These are phyloP conservation scores for Oryzias celebensis DNA, from an alignment of 2,113 vertebrate species.

Conservation along the genomic window DNA sequence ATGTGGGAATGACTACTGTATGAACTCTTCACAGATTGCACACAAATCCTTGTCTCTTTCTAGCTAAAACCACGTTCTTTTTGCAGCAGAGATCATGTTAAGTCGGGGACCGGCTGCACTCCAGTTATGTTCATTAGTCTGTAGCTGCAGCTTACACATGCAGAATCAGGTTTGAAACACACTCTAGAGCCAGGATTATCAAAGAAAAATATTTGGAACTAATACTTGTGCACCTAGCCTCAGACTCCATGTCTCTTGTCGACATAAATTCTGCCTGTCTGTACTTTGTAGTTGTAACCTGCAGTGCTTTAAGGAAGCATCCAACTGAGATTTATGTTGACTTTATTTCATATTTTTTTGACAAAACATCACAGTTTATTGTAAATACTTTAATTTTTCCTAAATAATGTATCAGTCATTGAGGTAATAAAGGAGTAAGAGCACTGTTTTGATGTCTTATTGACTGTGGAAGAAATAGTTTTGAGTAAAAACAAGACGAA, in stretches of 20 bases:
- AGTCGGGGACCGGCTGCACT: slow-evolving; percentile 9
- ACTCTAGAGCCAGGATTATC: slow-evolving; percentile 12
- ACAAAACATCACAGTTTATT: slow-evolving; percentile 56
- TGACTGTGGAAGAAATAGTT: not conserved
- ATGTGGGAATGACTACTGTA: slow-evolving; percentile 36
- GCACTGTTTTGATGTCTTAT: slow-evolving; percentile 10
- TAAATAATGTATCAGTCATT: slow-evolving; percentile 59
- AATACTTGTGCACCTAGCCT: slow-evolving; percentile 18
- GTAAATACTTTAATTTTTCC: slow-evolving; percentile 72
- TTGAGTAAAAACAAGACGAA: not conserved
- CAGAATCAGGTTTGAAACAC: not conserved
- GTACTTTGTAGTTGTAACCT: slow-evolving; percentile 49
- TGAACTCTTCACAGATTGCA: slow-evolving; percentile 32
- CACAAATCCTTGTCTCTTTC: slow-evolving; percentile 27
- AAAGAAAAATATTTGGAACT: slow-evolving; percentile 16
- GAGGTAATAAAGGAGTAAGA: slow-evolving; percentile 70
- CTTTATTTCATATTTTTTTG: slow-evolving; percentile 51
- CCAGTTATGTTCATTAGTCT: slow-evolving; percentile 23
- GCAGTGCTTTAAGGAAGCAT: slow-evolving; percentile 63
- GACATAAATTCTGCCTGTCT: slow-evolving; percentile 15
- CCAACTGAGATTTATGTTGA: slow-evolving; percentile 36
- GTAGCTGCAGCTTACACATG: slow-evolving; percentile 34
- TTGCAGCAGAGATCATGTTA: slow-evolving; percentile 25
- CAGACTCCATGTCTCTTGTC: slow-evolving; percentile 14
- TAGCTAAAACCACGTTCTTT: slow-evolving; percentile 17